A percentile compares a stretch with the other conserved stretches of the same genome.
phyloP scores from a whole-genome alignment of 2,888 invertebrate species.

The Dugesia japonica region DNA sequence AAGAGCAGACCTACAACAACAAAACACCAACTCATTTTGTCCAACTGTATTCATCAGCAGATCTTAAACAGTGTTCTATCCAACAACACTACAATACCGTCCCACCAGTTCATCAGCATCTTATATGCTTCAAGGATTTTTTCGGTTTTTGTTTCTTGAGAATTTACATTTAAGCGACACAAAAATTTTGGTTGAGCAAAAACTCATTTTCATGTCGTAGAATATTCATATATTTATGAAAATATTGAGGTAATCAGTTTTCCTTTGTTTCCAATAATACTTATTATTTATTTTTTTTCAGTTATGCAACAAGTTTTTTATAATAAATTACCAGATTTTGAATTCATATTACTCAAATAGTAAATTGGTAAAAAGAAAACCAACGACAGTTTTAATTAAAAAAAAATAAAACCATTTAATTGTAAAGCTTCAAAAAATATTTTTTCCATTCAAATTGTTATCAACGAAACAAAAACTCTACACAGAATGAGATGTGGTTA shows the following conservation, averaged over 20 bases:
- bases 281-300: not conserved
- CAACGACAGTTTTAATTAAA: too few species aligned
- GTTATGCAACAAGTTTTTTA: not conserved
- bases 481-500: too few species aligned
- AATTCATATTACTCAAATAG: too few species aligned
- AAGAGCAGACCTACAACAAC: conserved; percentile 20
- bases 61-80: conserved; percentile 1
- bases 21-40: conserved; percentile 20
- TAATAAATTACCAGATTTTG: not conserved
- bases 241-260: not conserved
- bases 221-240: not conserved
- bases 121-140: conserved; percentile 17
- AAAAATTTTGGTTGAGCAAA: conserved; percentile 17
- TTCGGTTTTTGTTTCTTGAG: conserved; percentile 13
- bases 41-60: conserved; percentile 20
- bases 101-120: conserved; percentile 20
- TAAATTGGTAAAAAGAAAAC: too few species aligned
- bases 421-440: too few species aligned
- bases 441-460: too few species aligned
- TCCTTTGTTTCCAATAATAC: not conserved
- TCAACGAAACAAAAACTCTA: too few species aligned
- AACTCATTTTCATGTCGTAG: conserved; percentile 20
- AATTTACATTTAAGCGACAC: conserved; percentile 20
- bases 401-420: too few species aligned
- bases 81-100: conserved; percentile 20